These are phyloP conservation scores for Penaeus indicus DNA, from an alignment of 1,140 invertebrate species.

Conservation along the genomic window DNA sequence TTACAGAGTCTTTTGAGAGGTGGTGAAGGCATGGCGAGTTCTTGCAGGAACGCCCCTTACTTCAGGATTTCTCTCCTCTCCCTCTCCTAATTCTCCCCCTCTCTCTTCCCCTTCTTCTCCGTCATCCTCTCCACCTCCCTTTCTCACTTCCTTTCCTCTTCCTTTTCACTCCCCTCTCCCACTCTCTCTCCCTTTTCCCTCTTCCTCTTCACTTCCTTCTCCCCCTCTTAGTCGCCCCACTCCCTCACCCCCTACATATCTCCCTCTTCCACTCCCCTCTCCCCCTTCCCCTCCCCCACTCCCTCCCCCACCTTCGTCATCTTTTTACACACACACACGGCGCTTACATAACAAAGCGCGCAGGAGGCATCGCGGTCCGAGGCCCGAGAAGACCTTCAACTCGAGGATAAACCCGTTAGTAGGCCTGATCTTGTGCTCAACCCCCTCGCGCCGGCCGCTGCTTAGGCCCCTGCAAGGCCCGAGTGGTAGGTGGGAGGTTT, in stretches of 20 bases:
- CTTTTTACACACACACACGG: background rate
- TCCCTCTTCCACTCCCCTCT: background rate
- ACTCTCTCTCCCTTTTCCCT: background rate
- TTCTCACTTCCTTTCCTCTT: background rate
- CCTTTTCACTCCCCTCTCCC: background rate
- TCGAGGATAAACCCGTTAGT: too few relatives aligned
- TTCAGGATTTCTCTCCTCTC: background rate
- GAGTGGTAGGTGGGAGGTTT: too few relatives aligned
- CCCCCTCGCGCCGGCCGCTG: too few relatives aligned
- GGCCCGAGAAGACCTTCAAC: too few relatives aligned
- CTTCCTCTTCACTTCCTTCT: background rate
- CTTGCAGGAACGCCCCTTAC: too few relatives aligned
- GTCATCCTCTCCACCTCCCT: background rate
- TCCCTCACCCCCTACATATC: conserved; percentile 22
- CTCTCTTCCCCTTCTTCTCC: background rate
- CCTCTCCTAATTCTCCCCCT: background rate
- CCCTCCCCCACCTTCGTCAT: background rate
- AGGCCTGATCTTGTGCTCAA: too few relatives aligned
- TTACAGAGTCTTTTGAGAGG: too few relatives aligned
- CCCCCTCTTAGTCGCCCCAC: background rate
- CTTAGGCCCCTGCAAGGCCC: too few relatives aligned
- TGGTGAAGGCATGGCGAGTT: too few relatives aligned
- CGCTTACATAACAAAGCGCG: too few relatives aligned
- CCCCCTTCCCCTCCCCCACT: background rate
- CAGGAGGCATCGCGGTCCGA: too few relatives aligned